Conservation (phyloP, 2,113 vertebrate genomes). For the Reinhardtius hippoglossoides region DNA sequence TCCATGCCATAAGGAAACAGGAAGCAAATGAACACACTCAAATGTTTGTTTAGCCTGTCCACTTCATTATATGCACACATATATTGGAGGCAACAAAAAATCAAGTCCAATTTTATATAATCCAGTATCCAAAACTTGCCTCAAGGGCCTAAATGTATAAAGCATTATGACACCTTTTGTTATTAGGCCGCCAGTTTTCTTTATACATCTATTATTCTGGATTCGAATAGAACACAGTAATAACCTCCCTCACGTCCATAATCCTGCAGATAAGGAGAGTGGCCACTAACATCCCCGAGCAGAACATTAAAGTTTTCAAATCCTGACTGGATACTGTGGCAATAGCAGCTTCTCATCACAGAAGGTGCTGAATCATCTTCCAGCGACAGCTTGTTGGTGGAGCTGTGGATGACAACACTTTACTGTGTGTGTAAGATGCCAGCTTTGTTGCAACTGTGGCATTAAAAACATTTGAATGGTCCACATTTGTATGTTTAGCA, state of each 20-base stretch:
- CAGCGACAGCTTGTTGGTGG: background rate
- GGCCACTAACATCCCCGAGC: conserved; percentile 21
- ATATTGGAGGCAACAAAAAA: background rate
- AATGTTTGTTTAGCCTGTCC: background rate
- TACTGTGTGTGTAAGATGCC: conserved; percentile 15
- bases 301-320: conserved; percentile 14
- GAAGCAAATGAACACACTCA: background rate
- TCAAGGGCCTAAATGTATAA: too few relatives aligned
- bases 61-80: background rate
- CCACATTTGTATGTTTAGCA: background rate
- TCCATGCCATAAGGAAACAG: too few relatives aligned
- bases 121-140: background rate
- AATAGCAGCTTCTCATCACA: conserved; percentile 27
- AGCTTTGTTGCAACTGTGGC: conserved; percentile 16
- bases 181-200: background rate
- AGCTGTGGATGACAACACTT: conserved; percentile 31
- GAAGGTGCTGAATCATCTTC: conserved; percentile 12
- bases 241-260: conserved; percentile 33
- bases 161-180: background rate
- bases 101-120: background rate
- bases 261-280: conserved; percentile 21
- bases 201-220: conserved; percentile 10
- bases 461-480: conserved; percentile 26
- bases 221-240: conserved; percentile 10
- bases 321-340: background rate